Evolutionary conservation across 2,888 invertebrate genomes (phyloP).

Genomic region (Troides helena): DNA sequence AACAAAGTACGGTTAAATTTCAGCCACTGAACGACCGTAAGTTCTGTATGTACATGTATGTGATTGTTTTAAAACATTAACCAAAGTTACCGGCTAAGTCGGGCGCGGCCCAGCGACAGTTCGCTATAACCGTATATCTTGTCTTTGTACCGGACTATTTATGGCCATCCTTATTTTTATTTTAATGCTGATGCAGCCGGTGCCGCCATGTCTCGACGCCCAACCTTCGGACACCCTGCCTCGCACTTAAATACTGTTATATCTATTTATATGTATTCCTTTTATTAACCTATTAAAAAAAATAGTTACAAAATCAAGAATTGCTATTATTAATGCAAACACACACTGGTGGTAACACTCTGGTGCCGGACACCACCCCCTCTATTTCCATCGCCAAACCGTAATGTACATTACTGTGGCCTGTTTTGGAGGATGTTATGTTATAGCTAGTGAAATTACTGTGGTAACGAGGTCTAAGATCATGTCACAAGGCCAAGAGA

Average conservation of each 20-base stretch:
- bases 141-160: conserved; percentile 74
- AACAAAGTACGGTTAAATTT: too few relatives aligned
- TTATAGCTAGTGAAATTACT: too few relatives aligned
- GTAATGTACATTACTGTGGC: too few relatives aligned
- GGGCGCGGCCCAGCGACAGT: conserved; percentile 52
- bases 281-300: conserved; percentile 6
- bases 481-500: too few relatives aligned
- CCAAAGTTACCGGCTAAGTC: conserved; percentile 44
- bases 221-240: conserved; percentile 58
- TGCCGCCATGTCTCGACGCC: conserved; percentile 72
- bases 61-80: conserved; percentile 28
- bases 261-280: conserved; percentile 9
- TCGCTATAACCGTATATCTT: conserved; percentile 78
- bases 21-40: too few relatives aligned
- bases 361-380: too few relatives aligned
- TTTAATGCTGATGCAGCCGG: conserved; percentile 79
- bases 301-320: too few relatives aligned
- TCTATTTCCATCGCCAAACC: too few relatives aligned
- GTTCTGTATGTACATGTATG: not conserved
- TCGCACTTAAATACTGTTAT: conserved; percentile 8
- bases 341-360: too few relatives aligned
- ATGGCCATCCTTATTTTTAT: conserved; percentile 78
- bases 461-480: too few relatives aligned
- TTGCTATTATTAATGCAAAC: too few relatives aligned
- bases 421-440: too few relatives aligned